Percentiles rank a stretch among this genome's conserved stretches.
These are phyloP conservation scores for Aphis gossypii DNA, from an alignment of 1,140 invertebrate species.

Conservation along the genomic window DNA sequence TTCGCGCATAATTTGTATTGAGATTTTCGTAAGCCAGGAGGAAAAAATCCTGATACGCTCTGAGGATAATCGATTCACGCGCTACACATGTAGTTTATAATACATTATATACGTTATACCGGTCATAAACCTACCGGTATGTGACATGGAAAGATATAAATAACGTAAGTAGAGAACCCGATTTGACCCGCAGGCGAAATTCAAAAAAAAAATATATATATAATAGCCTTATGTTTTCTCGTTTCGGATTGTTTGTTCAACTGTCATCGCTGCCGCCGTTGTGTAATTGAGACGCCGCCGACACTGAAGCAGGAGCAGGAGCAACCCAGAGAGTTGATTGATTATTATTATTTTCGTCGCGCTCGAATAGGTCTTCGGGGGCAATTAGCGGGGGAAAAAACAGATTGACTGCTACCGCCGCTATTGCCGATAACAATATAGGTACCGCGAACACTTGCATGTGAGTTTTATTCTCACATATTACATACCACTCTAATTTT, in stretches of 20 bases:
- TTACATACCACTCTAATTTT: not conserved
- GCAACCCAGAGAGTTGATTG: slow-evolving; percentile 6
- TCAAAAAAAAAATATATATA: not conserved
- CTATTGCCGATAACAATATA: not conserved
- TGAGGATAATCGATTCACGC: not conserved
- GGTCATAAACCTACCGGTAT: not conserved
- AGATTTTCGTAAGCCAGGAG: not conserved
- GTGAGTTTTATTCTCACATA: not conserved
- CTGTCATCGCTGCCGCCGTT: not conserved
- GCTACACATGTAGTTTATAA: not conserved
- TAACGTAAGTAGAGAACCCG: not conserved
- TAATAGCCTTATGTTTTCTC: not conserved
- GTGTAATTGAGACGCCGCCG: slow-evolving; percentile 20
- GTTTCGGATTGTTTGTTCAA: slow-evolving; percentile 24
- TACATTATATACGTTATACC: not conserved
- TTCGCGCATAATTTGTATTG: not conserved
- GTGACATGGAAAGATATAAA: not conserved
- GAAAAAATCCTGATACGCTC: not conserved
- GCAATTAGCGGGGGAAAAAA: not conserved
- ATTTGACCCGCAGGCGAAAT: not conserved
- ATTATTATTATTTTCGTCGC: slow-evolving; percentile 44
- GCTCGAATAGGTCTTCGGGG: not conserved
- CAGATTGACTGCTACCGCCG: not conserved
- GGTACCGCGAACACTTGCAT: not conserved
- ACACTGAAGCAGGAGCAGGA: not conserved